A percentile compares a stretch with the other conserved stretches of the same genome.
Conservation (phyloP, 2,888 invertebrate genomes). For the Drosophila mimetica region DNA sequence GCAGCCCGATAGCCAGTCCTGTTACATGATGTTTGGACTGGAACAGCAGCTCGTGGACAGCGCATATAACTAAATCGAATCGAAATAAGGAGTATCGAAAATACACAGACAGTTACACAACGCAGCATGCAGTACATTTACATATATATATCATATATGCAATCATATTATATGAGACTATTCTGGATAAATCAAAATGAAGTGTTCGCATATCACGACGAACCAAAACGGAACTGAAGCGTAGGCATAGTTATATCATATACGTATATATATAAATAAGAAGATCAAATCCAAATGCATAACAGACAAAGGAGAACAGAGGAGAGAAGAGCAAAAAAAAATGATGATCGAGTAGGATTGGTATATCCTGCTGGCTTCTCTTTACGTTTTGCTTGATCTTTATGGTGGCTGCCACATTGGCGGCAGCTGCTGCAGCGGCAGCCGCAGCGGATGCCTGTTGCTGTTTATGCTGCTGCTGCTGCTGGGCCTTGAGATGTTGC, state of each 20-base stretch:
- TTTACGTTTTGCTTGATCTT: slow-evolving; percentile 84
- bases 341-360: slow-evolving; percentile 5
- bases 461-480: slow-evolving; percentile 63
- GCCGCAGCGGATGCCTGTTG: slow-evolving; percentile 83
- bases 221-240: slow-evolving; percentile 60
- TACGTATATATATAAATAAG: slow-evolving; percentile 44
- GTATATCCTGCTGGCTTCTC: slow-evolving; percentile 43
- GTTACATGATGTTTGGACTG: slow-evolving; percentile 1
- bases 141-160: slow-evolving; percentile 28
- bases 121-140: slow-evolving; percentile 75
- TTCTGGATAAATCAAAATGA: slow-evolving; percentile 38
- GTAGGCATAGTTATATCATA: slow-evolving; percentile 5
- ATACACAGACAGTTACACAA: slow-evolving; percentile 68
- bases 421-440: slow-evolving; percentile 77
- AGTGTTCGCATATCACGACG: slow-evolving; percentile 13
- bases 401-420: slow-evolving; percentile 82
- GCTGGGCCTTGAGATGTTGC: slow-evolving; percentile 76
- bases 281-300: slow-evolving; percentile 62
- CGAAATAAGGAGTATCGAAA: slow-evolving; percentile 45
- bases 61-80: slow-evolving; percentile 36
- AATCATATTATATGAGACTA: slow-evolving; percentile 11
- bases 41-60: slow-evolving; percentile 37
- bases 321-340: slow-evolving; percentile 43
- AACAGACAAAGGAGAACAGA: slow-evolving; percentile 62
- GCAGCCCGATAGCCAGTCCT: slow-evolving; percentile 4